Evolutionary conservation across 2,113 vertebrate genomes (phyloP), one percentile per base, ranked within the genome.

Genomic region (Rafetus swinhoei): DNA sequence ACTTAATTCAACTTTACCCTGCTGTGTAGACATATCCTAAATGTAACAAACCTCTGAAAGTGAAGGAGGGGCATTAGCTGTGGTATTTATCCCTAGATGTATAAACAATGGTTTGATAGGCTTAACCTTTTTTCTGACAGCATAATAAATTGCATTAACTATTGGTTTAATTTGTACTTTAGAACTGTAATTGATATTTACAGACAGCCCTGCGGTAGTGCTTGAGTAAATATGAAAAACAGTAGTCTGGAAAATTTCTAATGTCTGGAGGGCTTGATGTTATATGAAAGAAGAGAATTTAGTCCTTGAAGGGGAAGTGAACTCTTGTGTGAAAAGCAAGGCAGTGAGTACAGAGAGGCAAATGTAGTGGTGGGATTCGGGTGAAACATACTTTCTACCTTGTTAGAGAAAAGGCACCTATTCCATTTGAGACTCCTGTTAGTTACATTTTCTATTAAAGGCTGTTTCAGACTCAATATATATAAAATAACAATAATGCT

Each of bases 201-300:
- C 3, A 55, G 29, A 79, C 85, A 29, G 21, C n/a, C 81, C 85
- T 93, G 90, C 57, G 32, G 16, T 10, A 84, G 1, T 85, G 87
- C 54, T 3, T 55, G 65, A 54, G 39, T 24, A 74, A 39, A 74
- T 22, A 74, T 54, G 53, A 54, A 54, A 54, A 14, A 14, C 10
- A 14, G 53, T 54, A 54, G 53, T 54, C 53, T 12, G 53, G 69
- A 39, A 74, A 32, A 10, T 39, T 39, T 74, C 85, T 52, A 32
- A 9, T 88, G 29, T 89, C 52, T 82, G 3, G 16, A 0, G 0
- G 8, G 72, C 65, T 87, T 91, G 25, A 77, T 91, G 0, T 55
- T 52, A 81, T 87, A 52, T 35, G 29, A 84, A 35, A 89, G 53
- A 39, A n/a, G 18, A 89, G 29, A 94, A 88, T 79, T 95, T 18